Conservation (phyloP, 2,888 invertebrate species). For the Metacarcinus magister region DNA sequence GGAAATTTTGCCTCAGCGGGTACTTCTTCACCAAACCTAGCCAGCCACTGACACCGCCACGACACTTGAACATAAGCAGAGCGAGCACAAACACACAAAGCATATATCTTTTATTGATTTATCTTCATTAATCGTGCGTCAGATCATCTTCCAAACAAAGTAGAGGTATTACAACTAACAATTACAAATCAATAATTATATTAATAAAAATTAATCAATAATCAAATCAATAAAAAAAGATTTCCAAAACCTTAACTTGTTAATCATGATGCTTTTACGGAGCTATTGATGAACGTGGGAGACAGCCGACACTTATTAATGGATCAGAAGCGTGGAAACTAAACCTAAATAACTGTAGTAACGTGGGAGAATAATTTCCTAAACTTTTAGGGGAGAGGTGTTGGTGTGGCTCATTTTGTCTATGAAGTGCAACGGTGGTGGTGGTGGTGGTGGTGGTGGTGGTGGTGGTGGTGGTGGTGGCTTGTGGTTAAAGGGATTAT, state of each 20-base stretch:
- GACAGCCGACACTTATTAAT: background rate
- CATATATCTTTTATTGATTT: background rate
- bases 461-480: background rate
- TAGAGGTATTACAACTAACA: background rate
- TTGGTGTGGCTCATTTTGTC: background rate
- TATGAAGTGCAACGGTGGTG: background rate
- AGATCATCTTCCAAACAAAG: background rate
- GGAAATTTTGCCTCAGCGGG: background rate
- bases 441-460: background rate
- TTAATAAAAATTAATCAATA: background rate
- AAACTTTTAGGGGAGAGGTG: background rate
- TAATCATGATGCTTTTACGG: background rate
- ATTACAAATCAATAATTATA: background rate
- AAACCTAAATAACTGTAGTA: background rate
- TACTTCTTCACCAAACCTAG: background rate
- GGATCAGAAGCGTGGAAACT: background rate
- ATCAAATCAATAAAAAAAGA: background rate
- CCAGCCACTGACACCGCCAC: background rate
- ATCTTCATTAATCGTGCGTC: background rate
- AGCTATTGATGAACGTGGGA: slow-evolving; percentile 3
- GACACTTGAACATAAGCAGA: background rate
- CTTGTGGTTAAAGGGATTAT: background rate
- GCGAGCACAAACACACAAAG: background rate
- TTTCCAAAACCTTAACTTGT: background rate
- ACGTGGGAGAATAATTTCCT: background rate